A percentile compares a stretch with the other conserved stretches of the same genome.
These are phyloP conservation scores for Phocoena sinus DNA, from an alignment of 2,113 vertebrate genomes.

Conservation along the genomic window DNA sequence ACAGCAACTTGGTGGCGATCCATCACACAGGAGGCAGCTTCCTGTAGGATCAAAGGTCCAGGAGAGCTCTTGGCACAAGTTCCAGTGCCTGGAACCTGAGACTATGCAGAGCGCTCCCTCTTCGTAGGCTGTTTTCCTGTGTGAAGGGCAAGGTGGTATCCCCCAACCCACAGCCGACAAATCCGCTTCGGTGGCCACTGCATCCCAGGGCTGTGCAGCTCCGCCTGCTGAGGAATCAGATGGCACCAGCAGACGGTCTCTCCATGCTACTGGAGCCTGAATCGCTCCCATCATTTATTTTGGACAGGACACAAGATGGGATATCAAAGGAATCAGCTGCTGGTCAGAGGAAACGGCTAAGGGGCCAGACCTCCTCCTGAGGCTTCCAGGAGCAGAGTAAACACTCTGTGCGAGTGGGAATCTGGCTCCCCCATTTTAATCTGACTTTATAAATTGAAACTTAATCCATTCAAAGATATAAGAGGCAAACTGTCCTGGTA, in stretches of 20 bases:
- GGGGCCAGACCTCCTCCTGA: neutral
- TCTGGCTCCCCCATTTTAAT: too few relatives aligned
- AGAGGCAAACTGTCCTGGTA: neutral
- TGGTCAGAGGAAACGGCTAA: neutral
- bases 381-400: neutral
- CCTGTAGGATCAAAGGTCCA: neutral
- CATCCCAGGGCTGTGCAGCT: neutral
- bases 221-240: slow-evolving; percentile 56
- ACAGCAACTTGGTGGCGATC: neutral
- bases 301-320: slow-evolving; percentile 51
- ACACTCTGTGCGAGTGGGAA: rapidly evolving
- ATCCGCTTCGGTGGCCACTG: neutral
- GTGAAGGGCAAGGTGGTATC: neutral
- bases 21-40: neutral
- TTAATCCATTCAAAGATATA: neutral
- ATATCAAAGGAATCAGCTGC: slow-evolving; percentile 6
- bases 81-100: neutral
- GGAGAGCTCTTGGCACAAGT: neutral
- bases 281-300: slow-evolving; percentile 23
- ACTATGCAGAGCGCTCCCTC: rapidly evolving
- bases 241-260: slow-evolving; percentile 65
- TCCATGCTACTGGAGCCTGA: slow-evolving; percentile 40
- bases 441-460: neutral
- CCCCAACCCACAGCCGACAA: neutral
- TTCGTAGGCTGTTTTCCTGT: neutral